Evolutionary conservation across 2,888 invertebrate genomes (phyloP).

Genomic region (Drosophila anomalata): DNA sequence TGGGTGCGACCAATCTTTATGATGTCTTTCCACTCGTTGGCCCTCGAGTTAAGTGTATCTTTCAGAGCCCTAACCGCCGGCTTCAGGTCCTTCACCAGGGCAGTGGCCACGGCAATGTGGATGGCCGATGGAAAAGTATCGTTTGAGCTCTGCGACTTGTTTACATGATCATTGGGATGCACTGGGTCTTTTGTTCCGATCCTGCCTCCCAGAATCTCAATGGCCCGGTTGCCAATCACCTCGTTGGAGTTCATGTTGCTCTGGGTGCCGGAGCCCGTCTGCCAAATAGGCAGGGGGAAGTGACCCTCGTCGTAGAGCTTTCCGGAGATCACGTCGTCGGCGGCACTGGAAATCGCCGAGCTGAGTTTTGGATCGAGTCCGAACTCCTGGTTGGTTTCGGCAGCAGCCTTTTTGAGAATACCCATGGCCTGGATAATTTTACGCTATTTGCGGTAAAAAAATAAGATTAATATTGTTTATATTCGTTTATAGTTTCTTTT

Average conservation of each 20-base stretch:
- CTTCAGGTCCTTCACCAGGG: conserved; percentile 90
- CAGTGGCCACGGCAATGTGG: conserved; percentile 97
- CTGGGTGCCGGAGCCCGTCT: conserved; percentile 99
- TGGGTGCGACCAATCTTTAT: conserved; percentile 97
- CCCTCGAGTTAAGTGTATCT: conserved; percentile 89
- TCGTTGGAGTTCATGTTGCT: conserved; percentile 99
- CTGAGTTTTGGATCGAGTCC: conserved; percentile 94
- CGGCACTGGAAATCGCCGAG: conserved; percentile 93
- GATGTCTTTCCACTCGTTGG: conserved; percentile 93
- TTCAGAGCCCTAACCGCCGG: conserved; percentile 91
- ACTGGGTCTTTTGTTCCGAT: conserved; percentile 96
- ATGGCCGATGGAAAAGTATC: conserved; percentile 99
- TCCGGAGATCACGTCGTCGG: conserved; percentile 96
- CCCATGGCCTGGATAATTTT: conserved; percentile 97
- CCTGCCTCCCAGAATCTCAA: conserved; percentile 92
- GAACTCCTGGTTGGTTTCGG: conserved; percentile 95
- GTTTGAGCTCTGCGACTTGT: conserved; percentile 98
- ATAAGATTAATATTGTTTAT: background rate
- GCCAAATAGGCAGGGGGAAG: conserved; percentile 99
- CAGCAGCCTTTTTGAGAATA: conserved; percentile 97
- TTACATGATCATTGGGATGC: conserved; percentile 99
- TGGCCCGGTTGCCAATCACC: conserved; percentile 93
- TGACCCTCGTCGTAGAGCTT: conserved; percentile 95
- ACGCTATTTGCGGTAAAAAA: conserved; percentile 85
- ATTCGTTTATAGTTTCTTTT: background rate